Conservation (phyloP, 2,113 vertebrate genomes). For the Craseonycteris thonglongyai region DNA sequence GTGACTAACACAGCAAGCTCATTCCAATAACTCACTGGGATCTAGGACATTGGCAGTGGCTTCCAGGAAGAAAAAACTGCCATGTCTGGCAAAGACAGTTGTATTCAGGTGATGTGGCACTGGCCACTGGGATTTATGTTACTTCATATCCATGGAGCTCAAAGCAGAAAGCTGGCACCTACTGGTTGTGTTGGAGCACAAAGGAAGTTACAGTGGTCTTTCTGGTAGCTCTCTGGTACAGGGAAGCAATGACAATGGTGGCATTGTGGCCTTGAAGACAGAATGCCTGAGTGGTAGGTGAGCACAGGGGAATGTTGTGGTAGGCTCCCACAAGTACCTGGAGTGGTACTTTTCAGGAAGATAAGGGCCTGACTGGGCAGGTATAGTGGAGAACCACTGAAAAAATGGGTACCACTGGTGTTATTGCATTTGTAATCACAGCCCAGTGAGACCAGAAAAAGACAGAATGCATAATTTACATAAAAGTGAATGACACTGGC, state of each 20-base stretch:
- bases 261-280: not conserved
- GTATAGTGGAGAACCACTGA: not conserved
- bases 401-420: not conserved
- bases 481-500: not conserved
- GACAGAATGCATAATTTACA: not conserved
- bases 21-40: not conserved
- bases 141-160: not conserved
- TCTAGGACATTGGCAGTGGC: not conserved
- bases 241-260: no score
- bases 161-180: not conserved
- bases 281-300: not conserved
- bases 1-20: not conserved
- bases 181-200: not conserved
- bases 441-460: not conserved
- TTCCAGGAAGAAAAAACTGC: conserved; percentile 1
- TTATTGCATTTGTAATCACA: not conserved
- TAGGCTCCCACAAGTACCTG: not conserved
- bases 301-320: rapidly evolving
- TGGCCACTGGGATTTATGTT: not conserved
- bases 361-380: not conserved
- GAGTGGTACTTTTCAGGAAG: not conserved
- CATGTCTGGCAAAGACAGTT: not conserved
- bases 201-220: rapidly evolving
- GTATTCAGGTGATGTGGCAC: not conserved
- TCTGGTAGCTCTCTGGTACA: not conserved